These are phyloP conservation scores for Pandemis corylana DNA, from an alignment of 2,888 invertebrate species.

Conservation along the genomic window DNA sequence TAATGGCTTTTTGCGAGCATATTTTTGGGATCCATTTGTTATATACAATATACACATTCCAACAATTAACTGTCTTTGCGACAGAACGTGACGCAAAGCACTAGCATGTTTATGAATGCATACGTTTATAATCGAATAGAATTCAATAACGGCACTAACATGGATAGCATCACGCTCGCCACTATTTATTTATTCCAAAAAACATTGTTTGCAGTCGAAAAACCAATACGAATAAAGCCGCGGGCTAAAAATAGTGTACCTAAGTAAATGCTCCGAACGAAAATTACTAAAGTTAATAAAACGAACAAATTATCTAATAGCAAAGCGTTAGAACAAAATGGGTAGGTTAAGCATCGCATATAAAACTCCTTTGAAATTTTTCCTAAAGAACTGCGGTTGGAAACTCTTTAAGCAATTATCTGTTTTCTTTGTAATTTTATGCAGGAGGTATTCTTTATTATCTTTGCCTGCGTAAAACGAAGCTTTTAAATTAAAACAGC, in stretches of 20 bases:
- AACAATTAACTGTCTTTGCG: conserved; percentile 3
- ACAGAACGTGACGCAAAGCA: not conserved
- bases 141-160: conserved; percentile 28
- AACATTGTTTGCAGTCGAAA: conserved; percentile 28
- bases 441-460: conserved; percentile 34
- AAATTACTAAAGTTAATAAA: conserved; percentile 55
- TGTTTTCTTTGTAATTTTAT: conserved; percentile 51
- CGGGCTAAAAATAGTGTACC: conserved; percentile 27
- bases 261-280: conserved; percentile 28
- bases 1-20: not conserved
- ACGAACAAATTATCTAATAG: conserved; percentile 69
- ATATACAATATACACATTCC: not conserved
- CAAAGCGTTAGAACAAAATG: conserved; percentile 60
- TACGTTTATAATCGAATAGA: conserved; percentile 35
- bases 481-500: conserved; percentile 43
- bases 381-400: conserved; percentile 63
- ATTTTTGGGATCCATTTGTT: not conserved
- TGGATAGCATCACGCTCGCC: conserved; percentile 35
- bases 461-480: conserved; percentile 41
- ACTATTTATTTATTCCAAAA: conserved; percentile 33
- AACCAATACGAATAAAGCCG: conserved; percentile 18
- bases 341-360: conserved; percentile 46
- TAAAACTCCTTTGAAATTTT: conserved; percentile 71
- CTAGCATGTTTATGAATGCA: conserved; percentile 29
- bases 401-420: conserved; percentile 57